Conservation (phyloP, 2,797 vertebrate species). For the Bradypus variegatus region DNA sequence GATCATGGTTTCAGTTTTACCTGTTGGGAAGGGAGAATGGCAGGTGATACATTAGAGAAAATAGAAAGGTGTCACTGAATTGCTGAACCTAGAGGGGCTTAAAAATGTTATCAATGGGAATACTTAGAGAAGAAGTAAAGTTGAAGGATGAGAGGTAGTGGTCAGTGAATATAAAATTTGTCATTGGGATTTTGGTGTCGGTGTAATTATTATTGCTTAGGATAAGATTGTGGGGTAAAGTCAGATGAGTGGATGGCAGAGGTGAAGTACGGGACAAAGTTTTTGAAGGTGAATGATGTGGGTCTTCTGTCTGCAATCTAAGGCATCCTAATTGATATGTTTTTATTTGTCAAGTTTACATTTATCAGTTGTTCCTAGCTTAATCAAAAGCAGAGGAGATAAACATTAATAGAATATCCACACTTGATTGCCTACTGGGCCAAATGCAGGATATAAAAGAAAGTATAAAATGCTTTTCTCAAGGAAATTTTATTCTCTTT, state of each 20-base stretch:
- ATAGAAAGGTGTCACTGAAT: background rate
- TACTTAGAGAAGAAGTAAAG: background rate
- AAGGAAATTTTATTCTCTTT: background rate
- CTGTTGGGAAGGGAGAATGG: background rate
- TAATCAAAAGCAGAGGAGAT: background rate
- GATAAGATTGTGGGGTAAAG: background rate
- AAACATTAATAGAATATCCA: background rate
- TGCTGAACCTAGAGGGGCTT: background rate
- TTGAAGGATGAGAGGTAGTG: background rate
- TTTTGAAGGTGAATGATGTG: background rate
- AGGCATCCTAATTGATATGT: background rate
- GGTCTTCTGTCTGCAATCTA: background rate
- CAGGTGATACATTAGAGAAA: background rate
- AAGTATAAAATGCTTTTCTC: background rate
- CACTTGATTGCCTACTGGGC: background rate
- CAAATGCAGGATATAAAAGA: background rate
- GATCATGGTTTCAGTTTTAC: background rate
- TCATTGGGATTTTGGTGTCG: background rate
- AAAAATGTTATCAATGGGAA: background rate
- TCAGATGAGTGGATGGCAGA: background rate
- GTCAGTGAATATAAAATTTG: background rate
- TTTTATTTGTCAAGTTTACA: background rate
- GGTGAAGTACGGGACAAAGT: background rate
- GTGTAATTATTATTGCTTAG: background rate
- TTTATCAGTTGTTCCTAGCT: background rate